A percentile compares a stretch with the other conserved stretches of the same genome.
phyloP scores from a whole-genome alignment of 1,140 invertebrate genomes.

The Calliopsis andreniformis region DNA sequence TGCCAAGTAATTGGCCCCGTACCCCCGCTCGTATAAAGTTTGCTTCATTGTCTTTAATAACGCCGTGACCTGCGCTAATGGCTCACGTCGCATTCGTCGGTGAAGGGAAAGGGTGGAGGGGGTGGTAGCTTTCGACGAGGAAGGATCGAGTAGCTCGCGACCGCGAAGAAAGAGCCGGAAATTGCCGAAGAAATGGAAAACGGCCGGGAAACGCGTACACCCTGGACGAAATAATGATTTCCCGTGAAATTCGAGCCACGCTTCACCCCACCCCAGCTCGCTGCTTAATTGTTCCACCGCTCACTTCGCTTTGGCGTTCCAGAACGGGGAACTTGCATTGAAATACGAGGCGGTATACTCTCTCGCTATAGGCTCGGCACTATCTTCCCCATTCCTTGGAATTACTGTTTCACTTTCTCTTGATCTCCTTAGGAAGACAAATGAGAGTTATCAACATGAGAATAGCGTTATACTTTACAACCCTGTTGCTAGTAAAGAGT shows the following conservation, averaged over 20 bases:
- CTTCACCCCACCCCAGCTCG: neutral
- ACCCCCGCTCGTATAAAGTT: constrained; percentile 77
- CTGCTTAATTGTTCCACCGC: constrained; percentile 25
- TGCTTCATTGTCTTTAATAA: constrained; percentile 82
- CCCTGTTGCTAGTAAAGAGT: too few species aligned
- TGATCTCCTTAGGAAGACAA: too few species aligned
- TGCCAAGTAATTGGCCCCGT: constrained; percentile 80
- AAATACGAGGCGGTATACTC: too few species aligned
- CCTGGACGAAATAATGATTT: constrained; percentile 46
- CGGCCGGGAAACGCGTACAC: constrained; percentile 38
- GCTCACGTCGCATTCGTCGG: constrained; percentile 72
- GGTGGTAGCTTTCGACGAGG: constrained; percentile 41
- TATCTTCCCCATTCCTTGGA: too few species aligned
- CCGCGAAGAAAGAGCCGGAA: constrained; percentile 33
- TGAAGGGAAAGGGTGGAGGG: constrained; percentile 11
- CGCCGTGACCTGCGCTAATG: constrained; percentile 79
- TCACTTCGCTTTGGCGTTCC: too few species aligned
- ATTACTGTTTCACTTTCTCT: too few species aligned
- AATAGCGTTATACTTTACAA: too few species aligned
- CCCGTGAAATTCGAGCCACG: constrained; percentile 25
- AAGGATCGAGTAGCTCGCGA: constrained; percentile 47
- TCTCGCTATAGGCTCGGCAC: too few species aligned
- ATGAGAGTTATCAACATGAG: too few species aligned
- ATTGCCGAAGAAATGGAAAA: constrained; percentile 46
- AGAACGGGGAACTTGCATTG: neutral